phyloP scores from a whole-genome alignment of 2,113 vertebrate genomes.

The Lampris incognitus region DNA sequence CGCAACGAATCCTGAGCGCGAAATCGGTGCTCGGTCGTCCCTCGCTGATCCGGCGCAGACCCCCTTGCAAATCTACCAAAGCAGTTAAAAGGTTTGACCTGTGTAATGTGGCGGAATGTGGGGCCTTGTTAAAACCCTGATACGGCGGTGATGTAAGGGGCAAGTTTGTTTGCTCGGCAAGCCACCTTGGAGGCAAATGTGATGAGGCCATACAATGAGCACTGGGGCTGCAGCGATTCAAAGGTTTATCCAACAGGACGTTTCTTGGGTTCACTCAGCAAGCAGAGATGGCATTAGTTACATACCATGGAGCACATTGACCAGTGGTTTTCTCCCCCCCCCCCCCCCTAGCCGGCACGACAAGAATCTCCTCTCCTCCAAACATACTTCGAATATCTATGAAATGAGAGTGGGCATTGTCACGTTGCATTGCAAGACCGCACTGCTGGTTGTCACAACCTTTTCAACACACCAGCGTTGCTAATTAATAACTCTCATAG shows the following conservation, averaged over 20 bases:
- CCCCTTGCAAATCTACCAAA: slow-evolving; percentile 34
- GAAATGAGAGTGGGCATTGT: background rate
- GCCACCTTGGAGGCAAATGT: slow-evolving; percentile 46
- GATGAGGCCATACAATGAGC: slow-evolving; percentile 24
- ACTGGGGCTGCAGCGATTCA: slow-evolving; percentile 34
- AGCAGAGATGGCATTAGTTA: slow-evolving; percentile 60
- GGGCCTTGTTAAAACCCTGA: slow-evolving; percentile 6
- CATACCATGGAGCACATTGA: slow-evolving; percentile 57
- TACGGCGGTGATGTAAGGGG: slow-evolving; percentile 21
- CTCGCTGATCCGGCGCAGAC: no score
- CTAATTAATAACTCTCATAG: background rate
- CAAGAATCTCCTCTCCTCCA: slow-evolving; percentile 24
- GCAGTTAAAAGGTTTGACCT: slow-evolving; percentile 26
- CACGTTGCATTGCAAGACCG: background rate
- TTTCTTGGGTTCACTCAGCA: slow-evolving; percentile 60
- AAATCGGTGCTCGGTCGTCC: no score
- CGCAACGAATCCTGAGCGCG: no score
- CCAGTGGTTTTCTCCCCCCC: slow-evolving; percentile 8
- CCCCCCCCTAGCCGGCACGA: slow-evolving; percentile 14
- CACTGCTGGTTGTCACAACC: background rate
- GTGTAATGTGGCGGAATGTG: slow-evolving; percentile 8
- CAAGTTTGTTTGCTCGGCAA: slow-evolving; percentile 9
- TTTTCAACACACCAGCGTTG: slow-evolving; percentile 24
- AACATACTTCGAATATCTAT: slow-evolving; percentile 53
- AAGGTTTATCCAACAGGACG: slow-evolving; percentile 38